Evolutionary conservation across 2,888 invertebrate species (phyloP).

Genomic region (Calliphora vomitoria): DNA sequence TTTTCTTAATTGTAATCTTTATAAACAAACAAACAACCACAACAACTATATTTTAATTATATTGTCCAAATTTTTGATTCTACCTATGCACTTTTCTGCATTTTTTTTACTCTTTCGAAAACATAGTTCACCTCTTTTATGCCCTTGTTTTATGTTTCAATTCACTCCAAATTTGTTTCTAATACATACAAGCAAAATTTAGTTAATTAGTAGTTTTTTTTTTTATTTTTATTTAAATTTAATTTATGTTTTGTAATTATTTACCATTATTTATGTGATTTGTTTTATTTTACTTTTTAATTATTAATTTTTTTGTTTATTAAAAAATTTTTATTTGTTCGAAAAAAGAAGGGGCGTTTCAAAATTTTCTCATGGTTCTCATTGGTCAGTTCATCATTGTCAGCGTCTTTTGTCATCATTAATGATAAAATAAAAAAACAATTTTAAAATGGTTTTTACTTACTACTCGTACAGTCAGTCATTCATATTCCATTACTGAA

Average conservation of each 20-base stretch:
- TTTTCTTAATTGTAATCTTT: not conserved
- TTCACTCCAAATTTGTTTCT: not conserved
- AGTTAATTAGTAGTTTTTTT: not conserved
- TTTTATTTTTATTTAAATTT: constrained; percentile 45
- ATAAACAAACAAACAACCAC: constrained; percentile 8
- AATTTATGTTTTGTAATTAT: constrained; percentile 5
- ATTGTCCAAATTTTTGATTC: not conserved
- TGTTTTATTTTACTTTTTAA: constrained; percentile 22
- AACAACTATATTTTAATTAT: constrained; percentile 8
- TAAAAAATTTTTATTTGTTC: constrained; percentile 13
- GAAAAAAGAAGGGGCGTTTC: constrained; percentile 36
- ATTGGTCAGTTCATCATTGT: constrained; percentile 64
- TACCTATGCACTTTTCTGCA: not conserved
- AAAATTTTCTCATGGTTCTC: constrained; percentile 55
- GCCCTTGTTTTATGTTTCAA: constrained; percentile 10
- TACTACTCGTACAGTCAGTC: constrained; percentile 10
- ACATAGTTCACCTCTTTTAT: constrained; percentile 21
- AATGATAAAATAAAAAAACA: constrained; percentile 17
- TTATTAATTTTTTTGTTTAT: constrained; percentile 60
- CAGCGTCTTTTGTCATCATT: constrained; percentile 57
- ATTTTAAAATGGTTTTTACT: constrained; percentile 14
- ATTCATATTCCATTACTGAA: constrained; percentile 55
- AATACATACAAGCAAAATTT: constrained; percentile 20
- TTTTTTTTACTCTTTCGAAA: constrained; percentile 12
- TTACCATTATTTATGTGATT: constrained; percentile 28